Evolutionary conservation across 2,888 invertebrate genomes (phyloP), one percentile per base, ranked within the genome.

Genomic region (Altica lythri): DNA sequence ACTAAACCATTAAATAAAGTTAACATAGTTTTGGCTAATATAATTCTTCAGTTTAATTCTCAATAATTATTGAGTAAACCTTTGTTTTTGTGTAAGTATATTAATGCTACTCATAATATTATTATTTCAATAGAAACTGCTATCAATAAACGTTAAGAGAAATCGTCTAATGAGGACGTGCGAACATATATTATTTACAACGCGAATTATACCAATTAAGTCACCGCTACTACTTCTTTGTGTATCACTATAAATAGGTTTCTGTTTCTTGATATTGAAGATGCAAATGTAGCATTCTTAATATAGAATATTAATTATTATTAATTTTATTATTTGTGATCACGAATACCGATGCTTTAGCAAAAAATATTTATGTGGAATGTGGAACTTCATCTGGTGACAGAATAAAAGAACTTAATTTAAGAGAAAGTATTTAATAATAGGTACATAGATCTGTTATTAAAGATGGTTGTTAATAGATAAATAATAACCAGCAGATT

Each of bases 121-220:
- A 45, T 43, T 19, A 45, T 32, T 44, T 35, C 29, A 17, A 12
- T 27, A 14, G 44, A 10, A 18, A 14, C 12, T 10, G 14, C 37
- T 51, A 29, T 37, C 35, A 44, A 51, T 44, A 51, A 51, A 25
- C 27, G 29, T n/a, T 32, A 45, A 52, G 45, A 37, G 30, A 52
- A 52, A 45, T 38, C 38, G 16, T 16, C 10, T 37, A 52, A 52
- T 45, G 52, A 45, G 52, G 29, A 45, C 45, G 45, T 52, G 52
- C 45, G 38, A 52, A 44, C 30, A 30, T 38, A n/a, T n/a, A 30
- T 45, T 52, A 35, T 52, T 52, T 37, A 45, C 45, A 29, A 37
- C 51, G 13, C 9, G 19, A 27, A 43, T 53, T 48, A 48, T 27
- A 35, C 37, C 38, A 54, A 54, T 54, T 27, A 49, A 35, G 32